Base-by-base conservation (phyloP, 2,113 vertebrate genomes). In the Riparia riparia region DNA sequence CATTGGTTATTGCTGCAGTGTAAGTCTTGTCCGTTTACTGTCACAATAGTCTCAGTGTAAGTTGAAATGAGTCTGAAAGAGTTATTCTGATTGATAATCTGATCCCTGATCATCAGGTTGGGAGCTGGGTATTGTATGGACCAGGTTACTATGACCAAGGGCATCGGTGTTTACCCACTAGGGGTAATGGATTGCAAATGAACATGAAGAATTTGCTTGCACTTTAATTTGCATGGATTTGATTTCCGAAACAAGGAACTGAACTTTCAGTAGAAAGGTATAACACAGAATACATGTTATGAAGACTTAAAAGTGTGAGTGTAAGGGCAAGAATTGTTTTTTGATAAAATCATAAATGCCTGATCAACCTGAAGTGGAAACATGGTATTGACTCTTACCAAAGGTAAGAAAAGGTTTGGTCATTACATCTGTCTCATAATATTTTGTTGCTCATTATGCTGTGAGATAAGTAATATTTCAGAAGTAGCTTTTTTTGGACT, bases 271-370 rank as follows among this genome's bases (percentile, higher is more conserved):
- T 58, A 61, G 24, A 53, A 54, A 28, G 34, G 17, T 41, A 4
- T 41, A 26, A 57, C 18, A 56, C 9, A 90, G 44, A 26, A 28
- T 61, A 14, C 21, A 5, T 0, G 0, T 56, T 63, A 28, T 29
- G 49, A 58, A 64, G 58, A 17, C 10, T 54, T 49, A 26, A 2
- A 71, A 77, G 9, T 41, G 14, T 9, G 5, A 79, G 37, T 76
- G 39, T 24, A 65, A 90, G 32, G 45, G 32, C 19, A 60, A 44
- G 16, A 8, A 12, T 19, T 84, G 17, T 1, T 73, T 73, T 78
- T 54, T 28, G 34, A 53, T 86, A 34, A 83, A 61, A 47, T 22
- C 5, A 19, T 70, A 39, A 63, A 53, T 21, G 8, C 32, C 22
- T 77, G 50, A 17, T 42, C 65, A 26, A n/a, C 56, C 42, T 56